A percentile compares a stretch with the other conserved stretches of the same genome.
These are phyloP conservation scores for Acanthiza pusilla DNA, from an alignment of 2,797 vertebrate species.

Conservation along the genomic window DNA sequence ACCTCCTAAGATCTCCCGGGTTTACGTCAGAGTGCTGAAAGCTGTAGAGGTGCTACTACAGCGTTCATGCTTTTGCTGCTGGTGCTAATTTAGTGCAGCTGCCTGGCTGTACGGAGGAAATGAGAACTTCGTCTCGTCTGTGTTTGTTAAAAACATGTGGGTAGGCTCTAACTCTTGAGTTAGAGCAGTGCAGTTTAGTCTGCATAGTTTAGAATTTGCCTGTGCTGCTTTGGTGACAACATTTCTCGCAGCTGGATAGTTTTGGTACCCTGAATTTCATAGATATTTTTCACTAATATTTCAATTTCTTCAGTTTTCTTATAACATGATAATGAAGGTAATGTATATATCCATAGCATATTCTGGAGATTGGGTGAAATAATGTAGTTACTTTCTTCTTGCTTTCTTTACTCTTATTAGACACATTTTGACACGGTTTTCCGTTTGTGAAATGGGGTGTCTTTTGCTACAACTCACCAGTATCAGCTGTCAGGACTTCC, in stretches of 20 bases:
- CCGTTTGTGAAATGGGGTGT: background rate
- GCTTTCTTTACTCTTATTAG: background rate
- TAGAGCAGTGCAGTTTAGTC: background rate
- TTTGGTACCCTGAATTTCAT: background rate
- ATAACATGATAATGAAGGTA: too few relatives aligned
- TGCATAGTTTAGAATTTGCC: background rate
- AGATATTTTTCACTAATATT: background rate
- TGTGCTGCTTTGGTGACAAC: background rate
- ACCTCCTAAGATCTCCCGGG: background rate
- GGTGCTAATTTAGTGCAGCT: background rate
- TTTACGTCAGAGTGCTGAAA: background rate
- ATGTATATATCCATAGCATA: fast-evolving
- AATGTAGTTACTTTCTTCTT: background rate
- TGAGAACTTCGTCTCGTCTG: background rate
- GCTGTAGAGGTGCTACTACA: background rate
- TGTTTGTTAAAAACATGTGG: background rate
- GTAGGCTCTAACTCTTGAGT: background rate
- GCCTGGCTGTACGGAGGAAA: background rate
- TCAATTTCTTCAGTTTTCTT: background rate
- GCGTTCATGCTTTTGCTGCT: background rate
- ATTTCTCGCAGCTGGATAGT: background rate
- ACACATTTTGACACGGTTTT: background rate
- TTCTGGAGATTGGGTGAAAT: background rate
- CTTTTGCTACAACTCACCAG: background rate
- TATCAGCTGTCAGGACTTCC: background rate